These are phyloP conservation scores for Chymomyza procnemis DNA, from an alignment of 2,888 invertebrate species.

Conservation along the genomic window DNA sequence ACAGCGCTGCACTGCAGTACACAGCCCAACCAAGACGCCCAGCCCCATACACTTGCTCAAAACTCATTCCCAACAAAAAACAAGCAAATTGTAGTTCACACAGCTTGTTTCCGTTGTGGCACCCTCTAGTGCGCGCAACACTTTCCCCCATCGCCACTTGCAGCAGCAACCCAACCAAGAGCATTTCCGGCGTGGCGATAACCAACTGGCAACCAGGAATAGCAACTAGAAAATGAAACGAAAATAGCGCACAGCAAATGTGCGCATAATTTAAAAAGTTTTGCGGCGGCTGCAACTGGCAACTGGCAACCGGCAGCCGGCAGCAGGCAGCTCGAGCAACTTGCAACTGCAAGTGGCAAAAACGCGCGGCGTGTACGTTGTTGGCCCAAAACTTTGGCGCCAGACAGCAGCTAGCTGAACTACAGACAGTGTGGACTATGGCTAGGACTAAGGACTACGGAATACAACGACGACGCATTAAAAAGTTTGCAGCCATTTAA, in stretches of 20 bases:
- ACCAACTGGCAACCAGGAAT: conserved; percentile 45
- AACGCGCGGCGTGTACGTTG: conserved; percentile 39
- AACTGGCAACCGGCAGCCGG: conserved; percentile 20
- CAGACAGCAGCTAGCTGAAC: conserved; percentile 43
- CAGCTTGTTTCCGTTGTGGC: conserved; percentile 37
- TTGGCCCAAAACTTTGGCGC: conserved; percentile 52
- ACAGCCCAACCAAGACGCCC: no score
- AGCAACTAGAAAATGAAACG: conserved; percentile 18
- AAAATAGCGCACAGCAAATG: conserved; percentile 54
- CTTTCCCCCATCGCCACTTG: conserved; percentile 55
- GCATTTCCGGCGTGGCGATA: conserved; percentile 61
- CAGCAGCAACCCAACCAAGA: conserved; percentile 45
- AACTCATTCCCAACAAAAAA: background rate
- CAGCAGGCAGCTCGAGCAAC: conserved; percentile 29
- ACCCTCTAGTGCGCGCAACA: conserved; percentile 48
- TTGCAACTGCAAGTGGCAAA: conserved; percentile 64
- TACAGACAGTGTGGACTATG: background rate
- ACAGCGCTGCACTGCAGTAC: no score
- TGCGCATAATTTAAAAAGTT: conserved; percentile 71
- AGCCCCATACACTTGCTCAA: no score
- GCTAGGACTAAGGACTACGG: background rate
- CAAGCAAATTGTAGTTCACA: conserved; percentile 52
- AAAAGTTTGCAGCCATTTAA: conserved; percentile 75
- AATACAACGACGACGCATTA: conserved; percentile 55
- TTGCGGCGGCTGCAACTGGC: conserved; percentile 62